Percentiles rank a stretch among this genome's conserved stretches.
phyloP scores from a whole-genome alignment of 2,797 vertebrate genomes.

The Diplodus sargus region DNA sequence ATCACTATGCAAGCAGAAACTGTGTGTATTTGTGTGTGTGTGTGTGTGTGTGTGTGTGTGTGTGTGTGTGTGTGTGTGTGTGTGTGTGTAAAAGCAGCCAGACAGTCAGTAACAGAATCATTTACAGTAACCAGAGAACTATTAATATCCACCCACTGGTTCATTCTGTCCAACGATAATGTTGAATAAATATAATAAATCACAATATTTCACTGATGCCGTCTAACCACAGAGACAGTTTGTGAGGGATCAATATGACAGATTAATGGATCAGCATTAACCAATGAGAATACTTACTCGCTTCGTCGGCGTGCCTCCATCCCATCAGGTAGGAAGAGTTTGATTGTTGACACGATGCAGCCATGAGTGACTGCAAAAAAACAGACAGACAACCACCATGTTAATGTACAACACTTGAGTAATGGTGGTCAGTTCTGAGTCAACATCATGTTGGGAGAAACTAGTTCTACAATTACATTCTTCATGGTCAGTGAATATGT shows the following conservation, averaged over 20 bases:
- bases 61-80: constrained; percentile 6
- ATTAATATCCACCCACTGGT: background rate
- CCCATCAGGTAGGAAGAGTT: constrained; percentile 99
- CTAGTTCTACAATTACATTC: background rate
- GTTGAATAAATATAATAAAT: background rate
- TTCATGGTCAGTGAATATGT: background rate
- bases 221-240: background rate
- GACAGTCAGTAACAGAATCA: constrained; percentile 6
- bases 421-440: background rate
- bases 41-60: too few species aligned
- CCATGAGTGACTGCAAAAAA: constrained; percentile 95
- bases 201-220: background rate
- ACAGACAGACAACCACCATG: constrained; percentile 55
- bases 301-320: constrained; percentile 96
- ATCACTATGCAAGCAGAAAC: constrained; percentile 45
- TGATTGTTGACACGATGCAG: constrained; percentile 99
- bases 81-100: constrained; percentile 1
- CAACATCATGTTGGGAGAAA: background rate
- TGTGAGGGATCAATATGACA: background rate
- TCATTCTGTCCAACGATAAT: background rate
- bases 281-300: constrained; percentile 89
- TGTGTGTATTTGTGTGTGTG: background rate
- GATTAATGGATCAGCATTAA: background rate
- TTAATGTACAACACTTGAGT: constrained; percentile 10
- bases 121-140: constrained; percentile 1